phyloP scores from a whole-genome alignment of 2,797 vertebrate genomes.

The Arnoldichthys spilopterus region DNA sequence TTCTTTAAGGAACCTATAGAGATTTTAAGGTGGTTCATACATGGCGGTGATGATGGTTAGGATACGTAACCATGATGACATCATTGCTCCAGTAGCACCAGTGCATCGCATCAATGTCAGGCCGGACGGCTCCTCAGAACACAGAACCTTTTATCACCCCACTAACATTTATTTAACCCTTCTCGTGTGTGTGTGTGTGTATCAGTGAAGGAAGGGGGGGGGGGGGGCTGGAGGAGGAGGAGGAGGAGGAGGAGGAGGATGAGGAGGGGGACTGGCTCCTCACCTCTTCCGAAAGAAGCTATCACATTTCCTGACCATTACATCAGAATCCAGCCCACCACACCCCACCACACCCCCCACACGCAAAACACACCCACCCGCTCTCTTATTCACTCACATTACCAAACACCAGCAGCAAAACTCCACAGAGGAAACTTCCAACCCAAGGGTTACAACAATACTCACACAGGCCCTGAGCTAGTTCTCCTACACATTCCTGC shows the following conservation, averaged over 20 bases:
- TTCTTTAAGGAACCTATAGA: no score
- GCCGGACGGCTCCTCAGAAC: conserved; percentile 79
- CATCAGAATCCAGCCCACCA: conserved; percentile 67
- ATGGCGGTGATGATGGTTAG: not conserved
- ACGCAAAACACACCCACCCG: conserved; percentile 34
- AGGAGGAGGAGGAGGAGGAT: conserved; percentile 58
- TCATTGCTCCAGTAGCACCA: conserved; percentile 72
- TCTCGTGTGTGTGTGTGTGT: conserved; percentile 81
- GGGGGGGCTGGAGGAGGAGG: conserved; percentile 66
- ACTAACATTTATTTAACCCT: conserved; percentile 99
- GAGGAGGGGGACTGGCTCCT: no score
- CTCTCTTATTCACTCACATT: conserved; percentile 25
- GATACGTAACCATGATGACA: conserved; percentile 2
- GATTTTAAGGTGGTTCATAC: not conserved
- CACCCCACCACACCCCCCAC: conserved; percentile 59
- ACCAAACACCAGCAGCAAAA: not conserved
- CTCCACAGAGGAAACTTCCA: conserved; percentile 1
- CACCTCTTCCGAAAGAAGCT: conserved; percentile 77
- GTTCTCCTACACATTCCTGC: conserved; percentile 37
- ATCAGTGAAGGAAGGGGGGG: conserved; percentile 73
- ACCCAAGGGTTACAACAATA: conserved; percentile 36
- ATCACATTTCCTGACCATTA: conserved; percentile 78
- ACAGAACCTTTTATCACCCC: conserved; percentile 96
- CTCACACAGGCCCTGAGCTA: conserved; percentile 31
- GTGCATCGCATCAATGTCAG: conserved; percentile 77